These are phyloP conservation scores for Palythoa grandiflora DNA, from an alignment of 92 coral and sea anemone species.

Conservation along the genomic window DNA sequence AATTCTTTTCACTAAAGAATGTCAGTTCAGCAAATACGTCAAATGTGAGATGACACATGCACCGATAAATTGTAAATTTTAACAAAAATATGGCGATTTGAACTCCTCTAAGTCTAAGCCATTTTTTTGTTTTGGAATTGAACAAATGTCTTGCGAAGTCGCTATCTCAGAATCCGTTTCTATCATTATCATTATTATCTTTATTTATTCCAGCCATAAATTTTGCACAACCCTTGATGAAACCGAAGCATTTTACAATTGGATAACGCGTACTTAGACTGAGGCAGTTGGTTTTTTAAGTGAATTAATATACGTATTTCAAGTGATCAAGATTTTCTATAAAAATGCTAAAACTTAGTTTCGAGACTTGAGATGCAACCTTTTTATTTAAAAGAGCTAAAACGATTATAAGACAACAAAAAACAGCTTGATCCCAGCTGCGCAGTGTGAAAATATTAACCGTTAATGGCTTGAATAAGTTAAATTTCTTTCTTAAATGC, in stretches of 20 bases:
- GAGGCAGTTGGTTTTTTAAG: not conserved
- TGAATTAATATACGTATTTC: not conserved
- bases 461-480: not conserved
- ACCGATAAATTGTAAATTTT: not conserved
- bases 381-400: slow-evolving; percentile 21
- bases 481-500: not conserved
- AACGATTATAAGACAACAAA: slow-evolving; percentile 13
- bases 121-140: not conserved
- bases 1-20: not conserved
- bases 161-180: not conserved
- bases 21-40: not conserved
- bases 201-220: not conserved
- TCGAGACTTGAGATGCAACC: not conserved
- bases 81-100: not conserved
- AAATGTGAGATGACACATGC: not conserved
- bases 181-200: not conserved
- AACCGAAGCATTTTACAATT: not conserved
- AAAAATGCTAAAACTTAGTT: slow-evolving; percentile 7
- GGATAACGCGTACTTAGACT: not conserved
- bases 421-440: slow-evolving; percentile 37
- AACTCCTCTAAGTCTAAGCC: not conserved
- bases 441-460: not conserved
- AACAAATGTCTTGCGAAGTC: not conserved
- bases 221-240: slow-evolving; percentile 13
- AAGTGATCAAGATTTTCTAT: not conserved